Conservation (phyloP, 2,888 invertebrate species). For the Platynereis dumerilii region DNA sequence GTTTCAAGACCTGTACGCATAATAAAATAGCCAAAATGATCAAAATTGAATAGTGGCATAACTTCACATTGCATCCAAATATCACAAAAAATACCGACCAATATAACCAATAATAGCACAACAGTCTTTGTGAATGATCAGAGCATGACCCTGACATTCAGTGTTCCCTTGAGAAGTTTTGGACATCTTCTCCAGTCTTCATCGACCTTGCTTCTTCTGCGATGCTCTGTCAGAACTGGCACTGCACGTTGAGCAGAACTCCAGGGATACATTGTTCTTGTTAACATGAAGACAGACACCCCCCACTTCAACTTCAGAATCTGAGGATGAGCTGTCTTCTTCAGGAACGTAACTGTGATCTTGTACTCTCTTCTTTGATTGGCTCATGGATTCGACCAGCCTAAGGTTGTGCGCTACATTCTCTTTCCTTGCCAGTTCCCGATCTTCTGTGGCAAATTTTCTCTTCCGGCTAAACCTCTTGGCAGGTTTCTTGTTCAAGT, state of each 20-base stretch:
- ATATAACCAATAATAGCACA: too few species aligned
- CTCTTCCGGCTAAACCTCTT: background rate
- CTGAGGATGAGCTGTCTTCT: background rate
- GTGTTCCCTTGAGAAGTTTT: background rate
- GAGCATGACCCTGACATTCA: background rate
- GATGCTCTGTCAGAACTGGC: background rate
- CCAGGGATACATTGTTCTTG: conserved; percentile 46
- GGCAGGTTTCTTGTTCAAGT: background rate
- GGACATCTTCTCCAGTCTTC: background rate
- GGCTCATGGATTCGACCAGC: background rate
- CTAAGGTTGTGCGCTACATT: background rate
- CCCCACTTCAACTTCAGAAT: conserved; percentile 24
- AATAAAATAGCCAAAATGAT: too few species aligned
- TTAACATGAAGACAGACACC: conserved; percentile 57
- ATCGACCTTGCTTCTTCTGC: conserved; percentile 7
- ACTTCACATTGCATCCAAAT: too few species aligned
- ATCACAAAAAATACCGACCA: too few species aligned
- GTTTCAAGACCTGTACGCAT: conserved; percentile 3
- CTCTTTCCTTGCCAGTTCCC: background rate
- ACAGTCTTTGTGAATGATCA: background rate
- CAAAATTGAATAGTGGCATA: too few species aligned
- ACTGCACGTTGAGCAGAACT: conserved; percentile 46
- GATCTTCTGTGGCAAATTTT: background rate
- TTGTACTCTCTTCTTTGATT: background rate
- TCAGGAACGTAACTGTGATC: conserved; percentile 15